These are phyloP conservation scores for Pelodiscus sinensis DNA, from an alignment of 2,113 vertebrate genomes.

Conservation along the genomic window DNA sequence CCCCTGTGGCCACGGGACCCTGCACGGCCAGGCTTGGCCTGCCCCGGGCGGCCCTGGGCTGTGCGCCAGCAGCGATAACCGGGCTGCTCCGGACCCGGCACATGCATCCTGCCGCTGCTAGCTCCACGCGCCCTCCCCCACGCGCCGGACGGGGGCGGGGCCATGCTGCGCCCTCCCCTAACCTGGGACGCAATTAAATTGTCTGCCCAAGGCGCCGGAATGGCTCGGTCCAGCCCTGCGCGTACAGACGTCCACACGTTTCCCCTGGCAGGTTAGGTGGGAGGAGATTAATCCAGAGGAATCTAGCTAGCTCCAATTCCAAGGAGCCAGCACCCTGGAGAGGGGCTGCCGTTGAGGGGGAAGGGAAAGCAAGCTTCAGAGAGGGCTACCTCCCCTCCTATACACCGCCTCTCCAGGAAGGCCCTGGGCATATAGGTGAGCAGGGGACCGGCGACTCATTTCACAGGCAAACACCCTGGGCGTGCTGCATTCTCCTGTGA, in stretches of 20 bases:
- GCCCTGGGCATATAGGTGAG: background rate
- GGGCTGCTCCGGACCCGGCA: too few relatives aligned
- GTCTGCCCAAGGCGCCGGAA: too few relatives aligned
- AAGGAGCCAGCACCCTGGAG: background rate
- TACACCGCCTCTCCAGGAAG: background rate
- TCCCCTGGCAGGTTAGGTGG: background rate
- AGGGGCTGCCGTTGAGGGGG: background rate
- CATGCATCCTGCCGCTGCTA: too few relatives aligned
- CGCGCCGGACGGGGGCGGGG: too few relatives aligned
- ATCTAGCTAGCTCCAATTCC: background rate
- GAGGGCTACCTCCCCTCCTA: background rate
- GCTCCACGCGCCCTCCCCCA: too few relatives aligned
- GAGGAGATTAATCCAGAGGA: background rate
- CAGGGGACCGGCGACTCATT: background rate
- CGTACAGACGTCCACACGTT: background rate
- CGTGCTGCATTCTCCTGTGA: background rate
- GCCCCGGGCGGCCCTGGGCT: too few relatives aligned
- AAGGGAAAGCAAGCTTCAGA: background rate
- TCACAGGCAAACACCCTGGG: background rate
- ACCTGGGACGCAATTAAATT: too few relatives aligned
- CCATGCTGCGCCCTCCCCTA: too few relatives aligned
- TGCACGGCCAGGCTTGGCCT: too few relatives aligned
- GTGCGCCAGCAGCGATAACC: too few relatives aligned
- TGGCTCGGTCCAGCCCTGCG: too few relatives aligned
- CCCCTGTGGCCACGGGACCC: too few relatives aligned